Percentiles rank a stretch among this genome's conserved stretches.
Conservation (phyloP, 2,888 invertebrate genomes). For the Oxystoma pomonae region DNA sequence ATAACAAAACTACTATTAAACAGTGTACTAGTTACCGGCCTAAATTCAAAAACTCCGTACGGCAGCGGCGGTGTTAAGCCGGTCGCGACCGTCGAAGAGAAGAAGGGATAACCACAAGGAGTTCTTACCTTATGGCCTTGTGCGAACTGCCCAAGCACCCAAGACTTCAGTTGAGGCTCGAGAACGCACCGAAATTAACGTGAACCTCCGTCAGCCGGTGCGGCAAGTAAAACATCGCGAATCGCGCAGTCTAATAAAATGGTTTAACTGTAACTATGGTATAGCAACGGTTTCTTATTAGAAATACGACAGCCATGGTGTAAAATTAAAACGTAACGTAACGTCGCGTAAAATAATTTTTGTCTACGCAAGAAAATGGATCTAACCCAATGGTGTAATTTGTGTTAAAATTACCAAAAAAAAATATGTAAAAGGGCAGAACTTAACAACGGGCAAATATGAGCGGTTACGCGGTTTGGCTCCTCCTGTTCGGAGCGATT, state of each 20-base stretch:
- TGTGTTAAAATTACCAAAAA: too few relatives aligned
- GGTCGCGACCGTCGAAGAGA: neutral
- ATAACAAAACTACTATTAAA: too few relatives aligned
- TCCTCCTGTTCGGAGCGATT: slow-evolving; percentile 57
- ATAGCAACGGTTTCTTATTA: neutral
- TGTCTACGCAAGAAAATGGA: too few relatives aligned
- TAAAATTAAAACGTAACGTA: neutral
- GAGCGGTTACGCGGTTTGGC: slow-evolving; percentile 56
- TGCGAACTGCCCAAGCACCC: neutral
- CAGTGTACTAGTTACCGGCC: neutral
- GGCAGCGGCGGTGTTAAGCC: neutral
- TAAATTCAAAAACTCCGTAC: neutral
- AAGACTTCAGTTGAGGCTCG: neutral
- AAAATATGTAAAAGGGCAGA: too few relatives aligned
- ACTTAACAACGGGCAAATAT: too few relatives aligned
- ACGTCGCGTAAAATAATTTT: neutral
- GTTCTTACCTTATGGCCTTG: neutral
- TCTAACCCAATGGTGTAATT: too few relatives aligned
- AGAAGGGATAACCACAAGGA: neutral
- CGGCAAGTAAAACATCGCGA: neutral
- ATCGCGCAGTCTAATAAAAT: neutral
- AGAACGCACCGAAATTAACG: neutral
- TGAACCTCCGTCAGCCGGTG: neutral
- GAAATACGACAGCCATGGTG: neutral
- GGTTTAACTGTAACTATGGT: neutral